Percentiles rank a stretch among this genome's conserved stretches.
These are phyloP conservation scores for Melierax canorus DNA, from an alignment of 2,113 vertebrate genomes.

Conservation along the genomic window DNA sequence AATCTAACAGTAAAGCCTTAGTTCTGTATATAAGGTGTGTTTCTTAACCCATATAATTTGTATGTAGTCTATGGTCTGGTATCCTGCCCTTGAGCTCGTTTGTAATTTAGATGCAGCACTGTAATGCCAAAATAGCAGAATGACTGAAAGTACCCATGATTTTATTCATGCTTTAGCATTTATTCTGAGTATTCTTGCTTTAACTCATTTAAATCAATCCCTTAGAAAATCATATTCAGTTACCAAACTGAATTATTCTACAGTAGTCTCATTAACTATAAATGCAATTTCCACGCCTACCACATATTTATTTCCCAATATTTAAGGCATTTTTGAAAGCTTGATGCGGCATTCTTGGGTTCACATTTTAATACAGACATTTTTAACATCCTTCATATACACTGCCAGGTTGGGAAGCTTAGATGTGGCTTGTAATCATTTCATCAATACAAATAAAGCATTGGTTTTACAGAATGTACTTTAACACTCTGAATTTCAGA, in stretches of 20 bases:
- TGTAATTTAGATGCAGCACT: not conserved
- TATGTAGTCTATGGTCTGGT: not conserved
- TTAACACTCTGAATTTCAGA: slow-evolving; percentile 12
- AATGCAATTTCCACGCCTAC: not conserved
- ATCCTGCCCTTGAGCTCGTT: not conserved
- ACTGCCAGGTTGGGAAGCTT: not conserved
- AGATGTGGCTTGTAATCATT: not conserved
- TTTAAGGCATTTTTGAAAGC: not conserved
- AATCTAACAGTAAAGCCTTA: not conserved
- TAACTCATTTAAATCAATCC: not conserved
- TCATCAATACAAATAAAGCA: slow-evolving; percentile 34
- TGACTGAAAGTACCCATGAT: not conserved
- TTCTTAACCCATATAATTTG: not conserved
- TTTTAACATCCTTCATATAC: not conserved
- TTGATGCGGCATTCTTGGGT: not conserved
- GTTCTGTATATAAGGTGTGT: not conserved
- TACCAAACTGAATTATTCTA: not conserved
- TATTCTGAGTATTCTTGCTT: not conserved
- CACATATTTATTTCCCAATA: not conserved
- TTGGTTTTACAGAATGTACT: not conserved
- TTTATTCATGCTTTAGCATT: not conserved
- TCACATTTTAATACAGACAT: not conserved
- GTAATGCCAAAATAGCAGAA: not conserved
- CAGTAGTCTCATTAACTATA: not conserved
- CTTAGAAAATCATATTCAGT: not conserved